Evolutionary conservation across 1,140 invertebrate species (phyloP).

Genomic region (Sminthurinus signatus): DNA sequence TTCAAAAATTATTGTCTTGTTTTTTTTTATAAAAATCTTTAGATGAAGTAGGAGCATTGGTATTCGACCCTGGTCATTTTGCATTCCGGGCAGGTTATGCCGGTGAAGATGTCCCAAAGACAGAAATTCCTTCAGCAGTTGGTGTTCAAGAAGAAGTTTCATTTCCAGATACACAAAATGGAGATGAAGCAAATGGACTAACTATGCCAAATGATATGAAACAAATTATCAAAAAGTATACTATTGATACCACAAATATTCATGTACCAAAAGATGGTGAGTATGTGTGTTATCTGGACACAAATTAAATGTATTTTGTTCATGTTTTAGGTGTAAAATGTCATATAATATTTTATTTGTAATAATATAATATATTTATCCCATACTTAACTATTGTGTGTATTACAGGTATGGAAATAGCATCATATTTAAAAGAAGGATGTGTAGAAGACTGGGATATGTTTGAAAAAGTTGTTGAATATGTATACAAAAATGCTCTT

Average conservation of each 20-base stretch:
- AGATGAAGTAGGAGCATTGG: conserved; percentile 96
- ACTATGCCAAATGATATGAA: conserved; percentile 44
- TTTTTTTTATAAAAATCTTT: too few species aligned
- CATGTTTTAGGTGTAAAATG: too few species aligned
- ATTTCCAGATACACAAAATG: conserved; percentile 47
- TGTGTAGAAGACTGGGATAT: conserved; percentile 96
- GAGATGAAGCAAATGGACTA: conserved; percentile 53
- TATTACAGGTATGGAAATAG: conserved; percentile 33
- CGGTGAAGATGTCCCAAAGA: conserved; percentile 86
- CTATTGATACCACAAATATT: conserved; percentile 75
- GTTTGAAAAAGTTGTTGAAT: conserved; percentile 86
- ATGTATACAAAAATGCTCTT: conserved; percentile 76
- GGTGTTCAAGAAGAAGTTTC: conserved; percentile 62
- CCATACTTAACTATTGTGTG: neutral
- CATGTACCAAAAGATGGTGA: conserved; percentile 79
- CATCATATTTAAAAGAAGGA: conserved; percentile 83
- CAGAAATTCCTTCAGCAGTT: conserved; percentile 79
- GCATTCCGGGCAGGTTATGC: conserved; percentile 79
- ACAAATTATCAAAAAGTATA: conserved; percentile 60
- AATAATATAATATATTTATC: neutral
- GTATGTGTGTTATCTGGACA: too few species aligned
- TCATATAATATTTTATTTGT: conserved; percentile 7
- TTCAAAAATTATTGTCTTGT: too few species aligned
- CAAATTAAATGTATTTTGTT: too few species aligned
- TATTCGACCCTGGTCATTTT: conserved; percentile 92